Conservation (phyloP, 2,797 vertebrate species). For the Mormyrus hasselquistii region DNA sequence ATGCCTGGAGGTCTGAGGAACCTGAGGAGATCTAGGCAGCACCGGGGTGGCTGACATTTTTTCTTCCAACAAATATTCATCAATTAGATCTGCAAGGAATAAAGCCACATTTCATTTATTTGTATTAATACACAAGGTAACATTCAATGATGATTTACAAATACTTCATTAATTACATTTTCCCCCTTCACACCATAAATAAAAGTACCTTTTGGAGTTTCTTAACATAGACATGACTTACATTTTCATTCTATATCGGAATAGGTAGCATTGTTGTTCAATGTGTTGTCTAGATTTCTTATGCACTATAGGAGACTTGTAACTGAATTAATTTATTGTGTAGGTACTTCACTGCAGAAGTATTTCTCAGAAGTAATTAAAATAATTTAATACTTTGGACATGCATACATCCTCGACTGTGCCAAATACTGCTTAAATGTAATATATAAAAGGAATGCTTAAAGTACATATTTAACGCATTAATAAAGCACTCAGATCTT, state of each 20-base stretch:
- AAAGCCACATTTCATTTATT: background rate
- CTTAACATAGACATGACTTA: background rate
- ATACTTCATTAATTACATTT: background rate
- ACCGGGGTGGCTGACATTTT: background rate
- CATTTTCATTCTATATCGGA: background rate
- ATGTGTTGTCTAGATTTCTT: background rate
- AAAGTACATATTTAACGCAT: background rate
- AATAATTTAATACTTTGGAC: background rate
- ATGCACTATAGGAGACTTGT: background rate
- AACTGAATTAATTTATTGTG: background rate
- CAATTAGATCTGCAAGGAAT: constrained; percentile 51
- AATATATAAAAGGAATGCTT: background rate
- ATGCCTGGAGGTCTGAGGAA: constrained; percentile 35
- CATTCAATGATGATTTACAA: background rate
- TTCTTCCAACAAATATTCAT: constrained; percentile 47
- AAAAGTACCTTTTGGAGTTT: background rate
- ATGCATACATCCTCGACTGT: background rate
- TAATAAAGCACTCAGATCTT: background rate
- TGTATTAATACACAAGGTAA: background rate
- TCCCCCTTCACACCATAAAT: background rate
- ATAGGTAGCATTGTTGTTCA: background rate
- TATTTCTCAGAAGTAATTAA: background rate
- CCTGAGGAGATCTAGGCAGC: constrained; percentile 47
- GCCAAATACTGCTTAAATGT: background rate
- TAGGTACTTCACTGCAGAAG: background rate